Base-by-base conservation (phyloP, 64 coral and sea anemone genomes). In the Orbicella faveolata region DNA sequence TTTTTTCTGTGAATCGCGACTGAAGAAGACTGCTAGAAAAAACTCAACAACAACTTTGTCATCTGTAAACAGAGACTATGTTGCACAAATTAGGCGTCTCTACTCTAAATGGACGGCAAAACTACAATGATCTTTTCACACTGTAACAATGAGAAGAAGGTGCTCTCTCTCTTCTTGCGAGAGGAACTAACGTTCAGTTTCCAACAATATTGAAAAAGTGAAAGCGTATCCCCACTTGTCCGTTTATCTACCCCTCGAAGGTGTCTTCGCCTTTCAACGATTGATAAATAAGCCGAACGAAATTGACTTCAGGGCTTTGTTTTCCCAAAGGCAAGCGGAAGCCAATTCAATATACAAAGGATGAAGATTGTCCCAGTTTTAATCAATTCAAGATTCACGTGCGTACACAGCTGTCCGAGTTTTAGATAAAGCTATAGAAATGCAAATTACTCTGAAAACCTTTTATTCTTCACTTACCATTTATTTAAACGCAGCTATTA, bases 391-490 rank as follows among this genome's bases (percentile, higher is more conserved):
- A 6, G 36, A 15, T 39, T 52, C 11, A 8, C 19, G 0, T 51
- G 65, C 63, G 26, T 70, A 73, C 65, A 72, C 82, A 85, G 82
- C 82, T 85, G 82, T 21, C 25, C 18, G 1, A 15, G n/a, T 33
- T 36, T 61, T 26, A 20, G 14, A 13, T 33, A 21, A 72, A 18
- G 82, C 82, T 52, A 52, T 85, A 85, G 67, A 72, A 72, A 85
- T 85, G 65, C 61, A 85, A 85, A 85, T 85, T 39, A 72, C 6
- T 16, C 16, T 52, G 82, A 54, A 67, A 85, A 52, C 18, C 39
- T 20, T 51, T 85, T 39, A 72, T 85, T 85, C 21, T 85, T 44
- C 9, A 65, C 36, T 36, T 25, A 25, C 12, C 82, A 85, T 23
- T 85, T 72, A 33, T 69, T 84, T 52, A 52, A 69, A 51, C 20